A percentile compares a stretch with the other conserved stretches of the same genome.
phyloP scores from a whole-genome alignment of 1,140 invertebrate genomes.

The Notospermus geniculatus region DNA sequence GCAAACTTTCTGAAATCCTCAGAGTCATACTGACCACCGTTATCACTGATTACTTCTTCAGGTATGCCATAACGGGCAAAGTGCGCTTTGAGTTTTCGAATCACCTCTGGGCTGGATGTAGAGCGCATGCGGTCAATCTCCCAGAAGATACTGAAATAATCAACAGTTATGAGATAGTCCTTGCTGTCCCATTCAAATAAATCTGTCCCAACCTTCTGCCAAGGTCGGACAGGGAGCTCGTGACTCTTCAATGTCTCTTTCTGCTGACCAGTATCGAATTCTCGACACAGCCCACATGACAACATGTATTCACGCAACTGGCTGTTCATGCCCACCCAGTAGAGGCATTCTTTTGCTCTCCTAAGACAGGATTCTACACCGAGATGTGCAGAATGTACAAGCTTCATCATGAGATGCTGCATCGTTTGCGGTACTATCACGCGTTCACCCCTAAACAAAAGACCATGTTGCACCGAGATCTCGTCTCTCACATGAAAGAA shows the following conservation, averaged over 20 bases:
- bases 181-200: conserved; percentile 23
- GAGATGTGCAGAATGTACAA: conserved; percentile 17
- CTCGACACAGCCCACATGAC: conserved; percentile 16
- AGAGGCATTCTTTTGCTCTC: conserved; percentile 17
- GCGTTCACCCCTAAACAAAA: conserved; percentile 17
- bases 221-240: conserved; percentile 13
- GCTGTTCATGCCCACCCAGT: conserved; percentile 16
- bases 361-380: conserved; percentile 13
- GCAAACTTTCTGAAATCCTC: conserved; percentile 13
- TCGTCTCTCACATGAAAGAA: conserved; percentile 6
- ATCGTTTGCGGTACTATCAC: conserved; percentile 18
- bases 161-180: conserved; percentile 25
- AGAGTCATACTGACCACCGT: conserved; percentile 20
- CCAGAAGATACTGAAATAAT: conserved; percentile 25
- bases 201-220: conserved; percentile 20
- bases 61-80: conserved; percentile 19
- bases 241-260: conserved; percentile 17
- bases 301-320: conserved; percentile 12
- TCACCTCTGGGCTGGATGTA: conserved; percentile 7
- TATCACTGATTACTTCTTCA: conserved; percentile 11
- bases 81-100: conserved; percentile 7
- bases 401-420: conserved; percentile 13
- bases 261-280: conserved; percentile 17
- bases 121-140: conserved; percentile 21
- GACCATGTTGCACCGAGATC: conserved; percentile 12